phyloP scores from a whole-genome alignment of 2,113 vertebrate genomes.

The Cairina moschata region DNA sequence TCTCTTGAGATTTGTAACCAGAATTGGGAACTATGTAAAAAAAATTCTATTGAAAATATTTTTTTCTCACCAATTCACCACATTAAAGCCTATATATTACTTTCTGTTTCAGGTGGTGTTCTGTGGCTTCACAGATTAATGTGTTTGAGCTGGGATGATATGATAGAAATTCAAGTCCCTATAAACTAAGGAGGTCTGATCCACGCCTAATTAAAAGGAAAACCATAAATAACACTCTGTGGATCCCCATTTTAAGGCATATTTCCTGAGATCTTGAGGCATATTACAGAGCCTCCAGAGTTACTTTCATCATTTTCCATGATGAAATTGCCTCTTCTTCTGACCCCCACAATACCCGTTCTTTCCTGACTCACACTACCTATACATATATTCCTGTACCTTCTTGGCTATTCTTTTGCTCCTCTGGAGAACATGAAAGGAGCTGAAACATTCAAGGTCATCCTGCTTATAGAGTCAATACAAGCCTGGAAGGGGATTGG shows the following conservation, averaged over 20 bases:
- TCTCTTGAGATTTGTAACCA: neutral
- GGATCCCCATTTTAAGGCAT: neutral
- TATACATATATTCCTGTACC: neutral
- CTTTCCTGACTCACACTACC: neutral
- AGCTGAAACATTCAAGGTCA: neutral
- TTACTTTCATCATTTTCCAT: neutral
- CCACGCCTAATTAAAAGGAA: neutral
- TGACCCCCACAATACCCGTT: neutral
- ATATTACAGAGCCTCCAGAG: neutral
- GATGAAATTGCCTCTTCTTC: neutral
- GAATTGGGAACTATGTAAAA: neutral
- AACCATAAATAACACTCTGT: fast-evolving
- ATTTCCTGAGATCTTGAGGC: neutral
- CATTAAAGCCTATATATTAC: neutral
- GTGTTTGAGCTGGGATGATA: neutral
- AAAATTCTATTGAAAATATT: neutral
- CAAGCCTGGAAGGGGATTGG: neutral
- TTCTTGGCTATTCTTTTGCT: neutral
- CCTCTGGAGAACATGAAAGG: neutral
- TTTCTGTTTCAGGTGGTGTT: neutral
- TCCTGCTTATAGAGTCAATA: neutral
- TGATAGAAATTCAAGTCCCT: neutral
- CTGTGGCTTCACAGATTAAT: neutral
- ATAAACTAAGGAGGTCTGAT: neutral
- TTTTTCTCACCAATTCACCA: neutral